Conservation (phyloP, 92 coral and sea anemone species). For the Scolanthus callimorphus region DNA sequence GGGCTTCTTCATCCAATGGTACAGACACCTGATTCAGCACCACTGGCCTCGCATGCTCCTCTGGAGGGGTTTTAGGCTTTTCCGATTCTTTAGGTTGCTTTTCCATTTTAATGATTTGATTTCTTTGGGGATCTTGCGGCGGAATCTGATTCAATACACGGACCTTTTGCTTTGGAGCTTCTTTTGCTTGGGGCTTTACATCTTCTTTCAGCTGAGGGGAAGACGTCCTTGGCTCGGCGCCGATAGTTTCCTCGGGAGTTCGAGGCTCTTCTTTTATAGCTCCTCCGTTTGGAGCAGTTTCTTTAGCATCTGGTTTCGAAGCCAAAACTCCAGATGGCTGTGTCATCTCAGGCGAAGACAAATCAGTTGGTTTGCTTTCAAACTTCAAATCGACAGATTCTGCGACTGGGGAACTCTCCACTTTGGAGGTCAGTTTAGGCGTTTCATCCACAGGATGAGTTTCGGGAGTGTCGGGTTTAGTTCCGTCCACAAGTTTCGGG, state of each 20-base stretch:
- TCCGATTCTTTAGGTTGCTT: no score
- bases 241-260: no score
- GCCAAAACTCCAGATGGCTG: no score
- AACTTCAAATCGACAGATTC: no score
- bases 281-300: not conserved
- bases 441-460: no score
- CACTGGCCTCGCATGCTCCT: conserved; percentile 12
- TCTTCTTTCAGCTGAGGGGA: conserved; percentile 1
- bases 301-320: not conserved
- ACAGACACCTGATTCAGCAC: conserved; percentile 18
- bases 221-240: no score
- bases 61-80: not conserved
- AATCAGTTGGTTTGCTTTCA: no score
- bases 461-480: no score
- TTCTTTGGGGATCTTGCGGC: not conserved
- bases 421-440: not conserved
- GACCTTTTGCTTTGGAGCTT: not conserved
- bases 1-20: conserved; percentile 3
- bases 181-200: no score
- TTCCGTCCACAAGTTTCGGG: no score
- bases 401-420: not conserved
- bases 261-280: no score
- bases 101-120: not conserved
- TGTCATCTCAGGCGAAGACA: no score
- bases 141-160: not conserved